Evolutionary conservation across 2,888 invertebrate species (phyloP).

Genomic region (Syritta pipiens): DNA sequence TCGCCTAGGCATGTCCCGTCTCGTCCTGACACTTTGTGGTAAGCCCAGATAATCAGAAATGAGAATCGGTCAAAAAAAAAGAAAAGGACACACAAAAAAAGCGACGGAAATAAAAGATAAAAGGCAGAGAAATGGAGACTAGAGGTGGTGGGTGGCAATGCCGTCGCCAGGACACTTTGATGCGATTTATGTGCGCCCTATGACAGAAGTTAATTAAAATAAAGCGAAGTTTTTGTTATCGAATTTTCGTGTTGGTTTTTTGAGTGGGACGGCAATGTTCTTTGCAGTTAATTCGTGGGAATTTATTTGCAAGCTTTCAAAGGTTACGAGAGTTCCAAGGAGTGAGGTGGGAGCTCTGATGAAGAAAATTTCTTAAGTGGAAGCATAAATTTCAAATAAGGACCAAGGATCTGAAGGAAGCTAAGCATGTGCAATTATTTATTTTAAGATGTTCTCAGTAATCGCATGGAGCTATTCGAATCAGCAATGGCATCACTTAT

Average conservation of each 20-base stretch:
- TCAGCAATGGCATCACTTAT: no score
- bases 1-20: conserved; percentile 1
- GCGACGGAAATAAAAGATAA: conserved; percentile 21
- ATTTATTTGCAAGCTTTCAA: no score
- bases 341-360: no score
- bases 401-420: no score
- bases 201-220: conserved; percentile 45
- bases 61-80: conserved; percentile 2
- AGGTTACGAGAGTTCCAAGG: no score
- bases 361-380: no score
- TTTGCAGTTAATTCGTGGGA: neutral
- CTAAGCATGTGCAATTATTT: no score
- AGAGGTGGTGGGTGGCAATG: conserved; percentile 13
- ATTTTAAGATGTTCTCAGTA: no score
- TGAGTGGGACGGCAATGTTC: neutral
- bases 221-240: conserved; percentile 28
- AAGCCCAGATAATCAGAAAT: conserved; percentile 42
- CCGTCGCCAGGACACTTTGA: conserved; percentile 19
- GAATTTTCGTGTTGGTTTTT: conserved; percentile 27
- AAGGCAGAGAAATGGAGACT: neutral
- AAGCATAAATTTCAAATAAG: no score
- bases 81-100: neutral
- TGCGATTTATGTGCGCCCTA: conserved; percentile 48
- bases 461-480: no score
- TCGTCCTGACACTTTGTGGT: conserved; percentile 20